phyloP scores from a whole-genome alignment of 2,797 vertebrate genomes.

The Clarias laeviceps region DNA sequence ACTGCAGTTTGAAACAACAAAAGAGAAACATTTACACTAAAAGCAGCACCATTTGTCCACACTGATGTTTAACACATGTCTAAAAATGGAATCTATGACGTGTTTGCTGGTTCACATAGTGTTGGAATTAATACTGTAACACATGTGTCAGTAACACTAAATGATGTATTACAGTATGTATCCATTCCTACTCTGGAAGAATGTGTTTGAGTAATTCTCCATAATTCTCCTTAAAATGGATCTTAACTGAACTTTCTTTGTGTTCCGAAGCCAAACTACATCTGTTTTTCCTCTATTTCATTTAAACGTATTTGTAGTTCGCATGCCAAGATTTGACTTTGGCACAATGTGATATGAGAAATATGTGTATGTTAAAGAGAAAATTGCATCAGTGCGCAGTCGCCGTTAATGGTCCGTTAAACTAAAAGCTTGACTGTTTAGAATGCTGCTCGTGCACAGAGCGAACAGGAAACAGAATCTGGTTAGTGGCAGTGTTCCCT shows the following conservation, averaged over 20 bases:
- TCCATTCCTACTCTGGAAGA: neutral
- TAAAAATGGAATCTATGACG: slow-evolving; percentile 17
- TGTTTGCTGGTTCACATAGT: slow-evolving; percentile 55
- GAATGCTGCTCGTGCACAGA: neutral
- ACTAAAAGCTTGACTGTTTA: neutral
- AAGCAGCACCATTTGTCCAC: slow-evolving; percentile 56
- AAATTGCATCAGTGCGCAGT: neutral
- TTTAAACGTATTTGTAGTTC: neutral
- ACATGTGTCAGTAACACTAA: slow-evolving; percentile 20
- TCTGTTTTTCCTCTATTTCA: neutral
- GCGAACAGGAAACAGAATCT: slow-evolving; percentile 6
- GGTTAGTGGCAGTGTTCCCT: neutral
- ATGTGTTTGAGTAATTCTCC: neutral
- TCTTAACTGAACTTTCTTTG: neutral
- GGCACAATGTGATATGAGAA: neutral
- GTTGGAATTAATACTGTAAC: slow-evolving; percentile 41
- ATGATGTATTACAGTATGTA: neutral
- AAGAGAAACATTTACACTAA: slow-evolving; percentile 65
- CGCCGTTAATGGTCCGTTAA: neutral
- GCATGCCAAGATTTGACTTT: slow-evolving; percentile 7
- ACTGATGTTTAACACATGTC: slow-evolving; percentile 58
- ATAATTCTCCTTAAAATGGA: neutral
- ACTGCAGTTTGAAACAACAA: slow-evolving; percentile 68
- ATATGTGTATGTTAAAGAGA: slow-evolving; percentile 10
- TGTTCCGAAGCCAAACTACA: neutral